Base-by-base conservation (phyloP, 2,113 vertebrate species). In the Asarcornis scutulata region DNA sequence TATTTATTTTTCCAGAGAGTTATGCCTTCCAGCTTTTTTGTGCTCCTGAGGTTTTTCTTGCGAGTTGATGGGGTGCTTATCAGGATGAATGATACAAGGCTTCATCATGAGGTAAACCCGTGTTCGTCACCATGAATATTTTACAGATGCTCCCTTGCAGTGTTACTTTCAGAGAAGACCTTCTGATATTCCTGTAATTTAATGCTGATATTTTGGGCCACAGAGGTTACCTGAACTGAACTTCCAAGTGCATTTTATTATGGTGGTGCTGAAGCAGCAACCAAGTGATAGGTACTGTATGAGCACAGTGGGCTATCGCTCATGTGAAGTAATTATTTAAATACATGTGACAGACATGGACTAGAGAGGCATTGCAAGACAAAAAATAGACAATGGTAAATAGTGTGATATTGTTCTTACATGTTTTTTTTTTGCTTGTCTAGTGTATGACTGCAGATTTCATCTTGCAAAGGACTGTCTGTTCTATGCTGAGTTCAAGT, bases 11-110 rank as follows among this genome's bases (percentile, higher is more conserved):
- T 96, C n/a, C 97, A 99, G 99, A 99, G 99, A 97, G 99, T 99
- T 87, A 99, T 99, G 99, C 99, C 99, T 86, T 99, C 99, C 86
- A 99, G 99, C 82, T 99, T 99, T 97, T 99, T 99, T 96, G 96
- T 99, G 92, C 95, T 99, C 68, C 92, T 99, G 95, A 98, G 99
- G 76, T 99, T 99, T 98, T 99, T 99, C 97, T 90, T 99, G 88
- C 98, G 99, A 91, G 99, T 99, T 67, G 99, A 99, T 46, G 99
- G 99, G 5, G 99, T 99, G 2, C 96, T 99, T 84, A 99, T 99
- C 82, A 97, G 99, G 92, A 99, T 99, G 96, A 99, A 99, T 38
- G 99, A 99, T 85, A 99, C 99, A 0, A 98, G 99, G 58, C 97
- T 99, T 53, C 99, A 99, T 96, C 98, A 99, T 13, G 99, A 99